Conservation (phyloP, 2,797 vertebrate species). For the Melopsittacus undulatus region DNA sequence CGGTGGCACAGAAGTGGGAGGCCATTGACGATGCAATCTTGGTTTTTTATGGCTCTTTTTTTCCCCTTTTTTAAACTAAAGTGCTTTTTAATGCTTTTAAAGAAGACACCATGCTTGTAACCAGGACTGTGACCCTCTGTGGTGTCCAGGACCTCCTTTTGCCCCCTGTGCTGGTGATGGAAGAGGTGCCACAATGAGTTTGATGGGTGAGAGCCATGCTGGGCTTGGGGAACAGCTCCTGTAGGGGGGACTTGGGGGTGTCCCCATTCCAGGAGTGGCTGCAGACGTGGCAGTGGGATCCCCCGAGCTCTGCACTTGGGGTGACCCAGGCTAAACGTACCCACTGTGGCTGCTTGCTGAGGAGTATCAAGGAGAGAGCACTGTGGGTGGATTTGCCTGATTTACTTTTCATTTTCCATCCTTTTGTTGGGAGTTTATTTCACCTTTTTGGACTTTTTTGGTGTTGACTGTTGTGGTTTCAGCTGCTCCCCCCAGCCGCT, state of each 20-base stretch:
- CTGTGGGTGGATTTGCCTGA: neutral
- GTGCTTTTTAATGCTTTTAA: constrained; percentile 24
- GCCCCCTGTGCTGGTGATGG: neutral
- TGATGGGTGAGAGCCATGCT: neutral
- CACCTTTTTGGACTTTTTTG: neutral
- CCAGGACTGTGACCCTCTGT: neutral
- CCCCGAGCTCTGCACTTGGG: neutral
- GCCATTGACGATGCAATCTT: neutral
- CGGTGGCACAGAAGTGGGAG: neutral
- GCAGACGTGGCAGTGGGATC: neutral
- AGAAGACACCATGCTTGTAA: neutral
- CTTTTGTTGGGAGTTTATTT: neutral
- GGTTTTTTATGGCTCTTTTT: neutral
- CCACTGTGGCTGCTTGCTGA: neutral
- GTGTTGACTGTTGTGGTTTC: neutral
- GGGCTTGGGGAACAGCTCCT: neutral
- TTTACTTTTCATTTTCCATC: neutral
- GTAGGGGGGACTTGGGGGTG: neutral
- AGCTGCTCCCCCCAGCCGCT: neutral
- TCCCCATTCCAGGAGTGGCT: neutral
- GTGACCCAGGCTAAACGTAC: neutral
- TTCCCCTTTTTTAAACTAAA: neutral
- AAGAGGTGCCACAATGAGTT: neutral
- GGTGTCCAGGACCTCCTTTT: neutral
- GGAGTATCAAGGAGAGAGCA: neutral